Conservation (phyloP, 2,113 vertebrate genomes). For the Carettochelys insculpta region DNA sequence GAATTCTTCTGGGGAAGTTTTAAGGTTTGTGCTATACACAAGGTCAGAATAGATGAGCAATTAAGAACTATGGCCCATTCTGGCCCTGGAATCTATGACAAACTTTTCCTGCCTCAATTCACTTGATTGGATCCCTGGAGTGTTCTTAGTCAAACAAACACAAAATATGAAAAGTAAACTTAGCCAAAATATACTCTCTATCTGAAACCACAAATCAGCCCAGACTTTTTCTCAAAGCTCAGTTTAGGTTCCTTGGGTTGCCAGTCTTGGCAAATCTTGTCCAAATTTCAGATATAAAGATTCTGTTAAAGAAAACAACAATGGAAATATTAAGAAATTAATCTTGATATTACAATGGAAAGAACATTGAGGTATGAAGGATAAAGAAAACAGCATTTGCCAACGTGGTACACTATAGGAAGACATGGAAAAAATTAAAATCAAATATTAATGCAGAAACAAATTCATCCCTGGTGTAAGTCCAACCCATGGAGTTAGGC, state of each 20-base stretch:
- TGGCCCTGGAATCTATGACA: background rate
- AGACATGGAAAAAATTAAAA: background rate
- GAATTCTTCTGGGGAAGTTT: background rate
- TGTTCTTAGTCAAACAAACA: background rate
- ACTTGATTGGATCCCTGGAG: background rate
- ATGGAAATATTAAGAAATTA: background rate
- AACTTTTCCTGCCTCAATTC: background rate
- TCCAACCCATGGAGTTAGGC: background rate
- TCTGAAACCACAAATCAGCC: background rate
- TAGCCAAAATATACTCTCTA: background rate
- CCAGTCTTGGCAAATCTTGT: background rate
- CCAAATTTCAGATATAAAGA: background rate
- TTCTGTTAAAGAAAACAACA: conserved; percentile 30
- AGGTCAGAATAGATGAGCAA: background rate
- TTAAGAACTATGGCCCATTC: background rate
- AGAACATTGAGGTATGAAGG: background rate
- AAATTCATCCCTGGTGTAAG: background rate
- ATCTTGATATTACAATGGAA: background rate
- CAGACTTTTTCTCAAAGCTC: background rate
- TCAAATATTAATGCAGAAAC: background rate
- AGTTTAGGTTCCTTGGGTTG: background rate
- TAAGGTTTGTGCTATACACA: background rate
- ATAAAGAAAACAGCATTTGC: background rate
- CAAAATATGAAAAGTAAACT: background rate
- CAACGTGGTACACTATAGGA: background rate